Evolutionary conservation across 1,140 invertebrate genomes (phyloP).

Genomic region (Uloborus diversus): DNA sequence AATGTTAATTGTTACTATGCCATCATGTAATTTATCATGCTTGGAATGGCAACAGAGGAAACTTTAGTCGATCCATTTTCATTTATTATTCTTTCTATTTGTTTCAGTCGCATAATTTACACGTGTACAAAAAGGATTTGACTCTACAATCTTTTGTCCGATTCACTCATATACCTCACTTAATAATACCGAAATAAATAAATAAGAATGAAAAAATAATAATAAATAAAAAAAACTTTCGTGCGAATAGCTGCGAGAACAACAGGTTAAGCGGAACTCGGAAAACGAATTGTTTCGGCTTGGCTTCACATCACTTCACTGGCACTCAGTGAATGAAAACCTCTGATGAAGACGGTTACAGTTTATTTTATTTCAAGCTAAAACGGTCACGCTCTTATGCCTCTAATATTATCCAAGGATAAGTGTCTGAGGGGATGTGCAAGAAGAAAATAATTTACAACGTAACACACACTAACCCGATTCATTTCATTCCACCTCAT

Average conservation of each 20-base stretch:
- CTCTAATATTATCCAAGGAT: slow-evolving; percentile 9
- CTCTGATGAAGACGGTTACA: slow-evolving; percentile 32
- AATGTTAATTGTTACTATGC: not conserved
- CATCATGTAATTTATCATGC: not conserved
- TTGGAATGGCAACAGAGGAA: not conserved
- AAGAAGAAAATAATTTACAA: not conserved
- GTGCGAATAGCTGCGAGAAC: slow-evolving; percentile 1
- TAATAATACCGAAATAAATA: not conserved
- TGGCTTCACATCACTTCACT: slow-evolving; percentile 50
- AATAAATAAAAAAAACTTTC: slow-evolving; percentile 23
- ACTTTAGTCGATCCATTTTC: not conserved
- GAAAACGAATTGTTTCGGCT: slow-evolving; percentile 52
- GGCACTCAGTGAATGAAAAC: slow-evolving; percentile 43
- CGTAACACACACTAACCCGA: too few relatives aligned
- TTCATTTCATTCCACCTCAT: too few relatives aligned
- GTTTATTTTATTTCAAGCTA: slow-evolving; percentile 35
- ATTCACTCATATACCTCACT: not conserved
- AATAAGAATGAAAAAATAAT: not conserved
- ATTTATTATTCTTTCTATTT: not conserved
- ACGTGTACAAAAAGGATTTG: not conserved
- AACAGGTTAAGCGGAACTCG: slow-evolving; percentile 53
- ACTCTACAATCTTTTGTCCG: slow-evolving; percentile 1
- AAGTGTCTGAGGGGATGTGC: slow-evolving; percentile 27
- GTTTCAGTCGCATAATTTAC: not conserved
- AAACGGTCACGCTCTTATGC: slow-evolving; percentile 26